These are phyloP conservation scores for Phalacrocorax aristotelis DNA, from an alignment of 2,113 vertebrate genomes.

Conservation along the genomic window DNA sequence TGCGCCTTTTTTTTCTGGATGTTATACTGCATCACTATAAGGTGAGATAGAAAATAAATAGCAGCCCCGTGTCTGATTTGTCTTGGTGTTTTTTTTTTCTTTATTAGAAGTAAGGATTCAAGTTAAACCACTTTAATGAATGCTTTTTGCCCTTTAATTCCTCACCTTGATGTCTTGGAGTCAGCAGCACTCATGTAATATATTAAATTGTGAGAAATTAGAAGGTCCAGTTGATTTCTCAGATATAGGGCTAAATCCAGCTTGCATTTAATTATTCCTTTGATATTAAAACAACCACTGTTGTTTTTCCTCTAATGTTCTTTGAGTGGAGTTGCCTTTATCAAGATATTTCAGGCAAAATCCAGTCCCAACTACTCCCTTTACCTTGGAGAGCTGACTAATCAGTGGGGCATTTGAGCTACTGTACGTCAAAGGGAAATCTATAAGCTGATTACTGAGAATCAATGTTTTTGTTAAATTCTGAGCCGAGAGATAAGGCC, in stretches of 20 bases:
- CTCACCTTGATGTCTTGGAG: neutral
- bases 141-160: neutral
- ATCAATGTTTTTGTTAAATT: neutral
- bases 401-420: constrained; percentile 4
- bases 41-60: neutral
- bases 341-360: constrained; percentile 16
- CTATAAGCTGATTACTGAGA: constrained; percentile 30
- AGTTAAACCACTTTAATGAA: neutral
- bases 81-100: neutral
- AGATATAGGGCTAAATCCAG: neutral
- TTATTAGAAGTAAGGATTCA: neutral
- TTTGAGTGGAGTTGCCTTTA: constrained; percentile 17
- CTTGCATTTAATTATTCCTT: constrained; percentile 4
- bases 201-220: neutral
- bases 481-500: constrained; percentile 16
- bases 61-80: neutral
- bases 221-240: neutral
- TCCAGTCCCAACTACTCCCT: neutral
- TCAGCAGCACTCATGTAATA: neutral
- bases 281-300: neutral
- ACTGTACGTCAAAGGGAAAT: neutral
- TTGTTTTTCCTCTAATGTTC: neutral
- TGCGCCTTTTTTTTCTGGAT: neutral
- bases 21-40: neutral
- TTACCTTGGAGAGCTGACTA: neutral